A percentile compares a stretch with the other conserved stretches of the same genome.
Conservation (phyloP, 2,888 invertebrate species). For the Bruchidius siliquastri region DNA sequence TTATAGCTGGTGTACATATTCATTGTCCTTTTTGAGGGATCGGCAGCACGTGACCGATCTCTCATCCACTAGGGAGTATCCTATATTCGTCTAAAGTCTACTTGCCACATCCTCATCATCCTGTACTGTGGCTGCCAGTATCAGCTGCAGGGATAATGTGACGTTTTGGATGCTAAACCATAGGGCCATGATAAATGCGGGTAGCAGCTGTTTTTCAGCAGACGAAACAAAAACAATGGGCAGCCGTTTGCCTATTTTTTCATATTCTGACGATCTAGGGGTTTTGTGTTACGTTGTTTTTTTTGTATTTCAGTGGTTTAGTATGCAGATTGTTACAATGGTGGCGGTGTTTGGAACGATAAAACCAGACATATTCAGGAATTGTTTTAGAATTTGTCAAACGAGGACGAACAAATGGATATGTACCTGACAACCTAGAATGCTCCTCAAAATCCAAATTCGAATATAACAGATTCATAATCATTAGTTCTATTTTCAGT, state of each 20-base stretch:
- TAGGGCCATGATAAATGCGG: neutral
- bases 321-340: too few species aligned
- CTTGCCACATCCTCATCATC: neutral
- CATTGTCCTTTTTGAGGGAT: too few species aligned
- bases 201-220: neutral
- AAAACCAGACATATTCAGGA: too few species aligned
- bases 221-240: neutral
- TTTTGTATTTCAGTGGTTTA: neutral
- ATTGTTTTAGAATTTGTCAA: too few species aligned
- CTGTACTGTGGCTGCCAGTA: neutral
- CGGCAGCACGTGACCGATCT: neutral
- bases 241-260: neutral
- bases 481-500: too few species aligned
- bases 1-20: too few species aligned
- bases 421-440: too few species aligned
- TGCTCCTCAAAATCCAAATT: too few species aligned
- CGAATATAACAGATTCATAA: too few species aligned
- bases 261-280: neutral
- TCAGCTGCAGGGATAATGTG: neutral
- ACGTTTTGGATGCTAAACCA: neutral
- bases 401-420: too few species aligned
- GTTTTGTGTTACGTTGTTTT: neutral
- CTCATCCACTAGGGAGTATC: too few species aligned
- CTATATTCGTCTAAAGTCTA: neutral
- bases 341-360: too few species aligned